A percentile compares a stretch with the other conserved stretches of the same genome.
Evolutionary conservation across 2,888 invertebrate species (phyloP).

Genomic region (Plemyria rubiginata): DNA sequence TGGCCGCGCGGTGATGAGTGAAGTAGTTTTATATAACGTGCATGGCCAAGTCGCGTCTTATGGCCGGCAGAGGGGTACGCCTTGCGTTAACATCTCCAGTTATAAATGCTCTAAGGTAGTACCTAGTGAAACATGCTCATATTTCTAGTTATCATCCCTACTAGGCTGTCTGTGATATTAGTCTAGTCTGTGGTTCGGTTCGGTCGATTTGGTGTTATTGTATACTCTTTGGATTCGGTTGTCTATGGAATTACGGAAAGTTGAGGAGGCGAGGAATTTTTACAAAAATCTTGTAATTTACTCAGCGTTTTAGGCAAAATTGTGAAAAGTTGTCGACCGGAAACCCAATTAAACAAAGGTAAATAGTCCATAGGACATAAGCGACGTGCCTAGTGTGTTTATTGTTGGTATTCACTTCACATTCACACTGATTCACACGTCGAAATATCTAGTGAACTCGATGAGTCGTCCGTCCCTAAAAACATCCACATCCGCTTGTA

Average conservation of each 20-base stretch:
- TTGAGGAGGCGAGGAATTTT: constrained; percentile 62
- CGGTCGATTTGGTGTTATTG: too few species aligned
- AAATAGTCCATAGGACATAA: constrained; percentile 21
- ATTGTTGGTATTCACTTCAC: constrained; percentile 37
- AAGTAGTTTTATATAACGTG: too few species aligned
- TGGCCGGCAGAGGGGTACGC: too few species aligned
- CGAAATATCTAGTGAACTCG: constrained; percentile 45
- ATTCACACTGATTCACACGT: constrained; percentile 46
- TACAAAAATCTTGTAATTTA: constrained; percentile 53
- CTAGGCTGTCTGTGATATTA: too few species aligned
- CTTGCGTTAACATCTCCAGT: too few species aligned
- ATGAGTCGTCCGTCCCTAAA: constrained; percentile 75
- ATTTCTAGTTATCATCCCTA: too few species aligned
- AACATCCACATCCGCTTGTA: constrained; percentile 69
- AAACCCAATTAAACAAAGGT: constrained; percentile 55
- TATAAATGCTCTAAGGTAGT: too few species aligned
- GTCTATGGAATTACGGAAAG: constrained; percentile 61
- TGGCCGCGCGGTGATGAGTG: too few species aligned
- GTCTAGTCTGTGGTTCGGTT: too few species aligned
- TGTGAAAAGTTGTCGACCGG: constrained; percentile 46
- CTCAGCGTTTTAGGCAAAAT: constrained; percentile 45
- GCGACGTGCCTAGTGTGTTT: not conserved
- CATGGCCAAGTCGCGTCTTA: too few species aligned
- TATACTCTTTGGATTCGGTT: constrained; percentile 28
- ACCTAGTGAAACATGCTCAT: too few species aligned